Evolutionary conservation across 2,888 invertebrate genomes (phyloP).

Genomic region (Cyaniris semiargus): DNA sequence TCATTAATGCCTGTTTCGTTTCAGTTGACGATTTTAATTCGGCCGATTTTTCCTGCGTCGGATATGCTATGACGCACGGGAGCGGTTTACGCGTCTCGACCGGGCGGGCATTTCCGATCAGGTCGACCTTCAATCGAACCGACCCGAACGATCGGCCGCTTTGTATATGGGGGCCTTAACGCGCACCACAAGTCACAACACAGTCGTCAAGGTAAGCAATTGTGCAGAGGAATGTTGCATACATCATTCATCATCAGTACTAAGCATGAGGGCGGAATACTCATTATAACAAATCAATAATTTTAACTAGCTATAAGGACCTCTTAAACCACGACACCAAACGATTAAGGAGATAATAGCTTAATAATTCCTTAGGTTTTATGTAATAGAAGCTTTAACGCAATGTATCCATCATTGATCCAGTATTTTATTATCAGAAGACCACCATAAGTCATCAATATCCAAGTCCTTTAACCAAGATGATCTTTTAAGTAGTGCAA

Average conservation of each 20-base stretch:
- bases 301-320: background rate
- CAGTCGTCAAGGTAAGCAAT: conserved; percentile 25
- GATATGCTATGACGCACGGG: too few relatives aligned
- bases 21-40: too few relatives aligned
- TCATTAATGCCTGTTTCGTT: too few relatives aligned
- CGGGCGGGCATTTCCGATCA: too few relatives aligned
- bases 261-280: background rate
- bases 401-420: too few relatives aligned
- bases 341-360: too few relatives aligned
- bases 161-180: background rate
- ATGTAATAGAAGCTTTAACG: background rate
- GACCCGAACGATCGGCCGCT: background rate
- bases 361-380: background rate
- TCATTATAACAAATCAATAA: background rate
- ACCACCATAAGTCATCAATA: too few relatives aligned
- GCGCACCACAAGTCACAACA: background rate
- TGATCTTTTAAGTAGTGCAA: background rate
- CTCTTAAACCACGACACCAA: background rate
- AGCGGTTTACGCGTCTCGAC: too few relatives aligned
- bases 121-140: too few relatives aligned
- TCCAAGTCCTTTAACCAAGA: background rate
- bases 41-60: too few relatives aligned
- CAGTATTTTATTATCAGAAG: too few relatives aligned
- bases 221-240: conserved; percentile 10
- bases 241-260: background rate